Conservation (phyloP, 2,888 invertebrate species). For the Stictocephala bisonia region DNA sequence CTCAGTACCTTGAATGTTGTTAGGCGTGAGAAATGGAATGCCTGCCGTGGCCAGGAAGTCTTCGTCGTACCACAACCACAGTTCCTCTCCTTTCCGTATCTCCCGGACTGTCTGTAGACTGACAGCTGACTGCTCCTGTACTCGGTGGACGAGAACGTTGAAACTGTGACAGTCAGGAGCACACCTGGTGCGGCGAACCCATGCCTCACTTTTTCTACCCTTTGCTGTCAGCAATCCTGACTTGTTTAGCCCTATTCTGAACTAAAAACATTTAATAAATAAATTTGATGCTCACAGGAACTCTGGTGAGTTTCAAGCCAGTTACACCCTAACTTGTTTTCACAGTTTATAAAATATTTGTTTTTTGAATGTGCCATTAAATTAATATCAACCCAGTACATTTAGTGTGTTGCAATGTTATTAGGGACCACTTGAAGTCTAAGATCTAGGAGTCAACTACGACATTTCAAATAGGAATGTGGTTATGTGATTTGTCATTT, state of each 20-base stretch:
- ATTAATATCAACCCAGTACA: too few relatives aligned
- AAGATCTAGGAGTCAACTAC: too few relatives aligned
- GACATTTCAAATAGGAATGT: too few relatives aligned
- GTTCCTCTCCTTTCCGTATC: constrained; percentile 73
- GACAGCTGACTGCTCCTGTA: constrained; percentile 31
- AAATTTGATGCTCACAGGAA: too few relatives aligned
- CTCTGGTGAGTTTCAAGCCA: too few relatives aligned
- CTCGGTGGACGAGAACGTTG: constrained; percentile 68
- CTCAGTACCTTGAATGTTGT: constrained; percentile 85
- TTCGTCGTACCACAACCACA: constrained; percentile 87
- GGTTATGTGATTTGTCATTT: too few relatives aligned
- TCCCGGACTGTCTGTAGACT: constrained; percentile 67
- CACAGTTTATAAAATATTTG: too few relatives aligned
- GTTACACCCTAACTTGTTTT: too few relatives aligned
- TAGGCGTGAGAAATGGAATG: constrained; percentile 82
- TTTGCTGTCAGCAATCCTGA: not conserved
- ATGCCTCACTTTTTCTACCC: not conserved
- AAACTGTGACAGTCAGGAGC: constrained; percentile 75
- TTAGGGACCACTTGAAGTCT: too few relatives aligned
- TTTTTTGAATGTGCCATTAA: too few relatives aligned
- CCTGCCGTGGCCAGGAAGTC: constrained; percentile 76
- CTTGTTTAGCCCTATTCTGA: not conserved
- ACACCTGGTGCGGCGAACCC: not conserved
- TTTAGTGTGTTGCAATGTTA: too few relatives aligned
- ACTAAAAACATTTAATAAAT: too few relatives aligned